phyloP scores from a whole-genome alignment of 2,113 vertebrate genomes.

The Archocentrus centrarchus region DNA sequence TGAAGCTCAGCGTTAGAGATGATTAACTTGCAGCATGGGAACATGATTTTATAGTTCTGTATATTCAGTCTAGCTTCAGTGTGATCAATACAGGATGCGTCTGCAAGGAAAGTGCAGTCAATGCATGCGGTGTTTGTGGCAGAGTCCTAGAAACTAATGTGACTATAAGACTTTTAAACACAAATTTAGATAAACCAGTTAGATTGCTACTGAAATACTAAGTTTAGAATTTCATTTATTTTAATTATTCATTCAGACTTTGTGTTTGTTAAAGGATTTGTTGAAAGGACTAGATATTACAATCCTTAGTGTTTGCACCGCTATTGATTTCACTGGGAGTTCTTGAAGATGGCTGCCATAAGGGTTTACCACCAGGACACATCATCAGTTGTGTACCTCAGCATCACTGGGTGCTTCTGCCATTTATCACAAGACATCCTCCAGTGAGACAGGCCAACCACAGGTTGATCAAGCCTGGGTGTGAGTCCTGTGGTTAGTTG shows the following conservation, averaged over 20 bases:
- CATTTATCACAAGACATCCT: too few relatives aligned
- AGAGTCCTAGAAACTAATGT: background rate
- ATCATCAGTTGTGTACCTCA: too few relatives aligned
- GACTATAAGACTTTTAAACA: background rate
- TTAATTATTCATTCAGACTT: background rate
- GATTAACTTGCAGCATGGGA: slow-evolving; percentile 31
- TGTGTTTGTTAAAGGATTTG: background rate
- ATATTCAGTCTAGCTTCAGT: background rate
- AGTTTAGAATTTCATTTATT: background rate
- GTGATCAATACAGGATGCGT: background rate
- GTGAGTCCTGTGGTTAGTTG: too few relatives aligned
- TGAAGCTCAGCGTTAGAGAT: slow-evolving; percentile 26
- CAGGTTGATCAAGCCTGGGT: too few relatives aligned
- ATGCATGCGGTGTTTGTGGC: background rate
- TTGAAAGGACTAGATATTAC: too few relatives aligned
- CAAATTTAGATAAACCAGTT: background rate
- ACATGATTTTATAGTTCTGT: background rate
- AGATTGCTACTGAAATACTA: background rate
- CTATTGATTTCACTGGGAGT: too few relatives aligned
- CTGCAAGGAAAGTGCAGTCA: background rate
- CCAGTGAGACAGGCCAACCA: too few relatives aligned
- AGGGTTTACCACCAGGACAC: too few relatives aligned
- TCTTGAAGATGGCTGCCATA: too few relatives aligned
- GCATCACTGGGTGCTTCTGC: too few relatives aligned
- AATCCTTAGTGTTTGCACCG: too few relatives aligned